Conservation (phyloP, 2,888 invertebrate species). For the Escarpia spicata region DNA sequence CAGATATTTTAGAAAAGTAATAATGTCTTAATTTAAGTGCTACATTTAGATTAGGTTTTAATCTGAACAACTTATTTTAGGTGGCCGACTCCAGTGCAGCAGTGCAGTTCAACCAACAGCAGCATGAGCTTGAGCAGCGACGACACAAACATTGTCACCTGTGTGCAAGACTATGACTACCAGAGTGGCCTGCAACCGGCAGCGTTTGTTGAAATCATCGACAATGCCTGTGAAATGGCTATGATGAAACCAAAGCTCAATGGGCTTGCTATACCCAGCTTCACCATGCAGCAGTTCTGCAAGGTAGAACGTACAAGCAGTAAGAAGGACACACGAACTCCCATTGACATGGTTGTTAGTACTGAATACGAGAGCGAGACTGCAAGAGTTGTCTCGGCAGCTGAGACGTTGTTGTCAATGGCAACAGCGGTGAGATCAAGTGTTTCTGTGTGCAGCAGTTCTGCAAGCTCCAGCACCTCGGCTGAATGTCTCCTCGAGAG, state of each 20-base stretch:
- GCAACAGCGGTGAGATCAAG: neutral
- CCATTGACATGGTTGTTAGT: neutral
- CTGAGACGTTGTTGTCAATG: neutral
- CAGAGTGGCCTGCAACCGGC: neutral
- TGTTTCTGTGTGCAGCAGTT: neutral
- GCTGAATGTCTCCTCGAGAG: neutral
- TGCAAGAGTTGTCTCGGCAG: neutral
- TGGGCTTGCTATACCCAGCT: neutral
- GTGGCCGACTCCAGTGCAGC: neutral
- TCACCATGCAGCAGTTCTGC: slow-evolving; percentile 9
- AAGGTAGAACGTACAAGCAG: neutral
- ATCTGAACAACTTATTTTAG: neutral
- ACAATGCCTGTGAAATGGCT: neutral
- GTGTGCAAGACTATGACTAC: neutral
- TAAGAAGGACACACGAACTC: neutral
- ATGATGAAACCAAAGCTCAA: neutral
- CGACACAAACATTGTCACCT: neutral
- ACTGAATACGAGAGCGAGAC: neutral
- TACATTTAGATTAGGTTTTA: no score
- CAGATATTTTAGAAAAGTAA: no score
- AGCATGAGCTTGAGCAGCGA: neutral
- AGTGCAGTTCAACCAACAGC: neutral
- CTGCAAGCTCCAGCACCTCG: neutral
- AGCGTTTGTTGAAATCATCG: neutral
- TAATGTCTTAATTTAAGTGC: no score